A percentile compares a stretch with the other conserved stretches of the same genome.
These are phyloP conservation scores for Teleogryllus occipitalis DNA, from an alignment of 1,140 invertebrate genomes.

Conservation along the genomic window DNA sequence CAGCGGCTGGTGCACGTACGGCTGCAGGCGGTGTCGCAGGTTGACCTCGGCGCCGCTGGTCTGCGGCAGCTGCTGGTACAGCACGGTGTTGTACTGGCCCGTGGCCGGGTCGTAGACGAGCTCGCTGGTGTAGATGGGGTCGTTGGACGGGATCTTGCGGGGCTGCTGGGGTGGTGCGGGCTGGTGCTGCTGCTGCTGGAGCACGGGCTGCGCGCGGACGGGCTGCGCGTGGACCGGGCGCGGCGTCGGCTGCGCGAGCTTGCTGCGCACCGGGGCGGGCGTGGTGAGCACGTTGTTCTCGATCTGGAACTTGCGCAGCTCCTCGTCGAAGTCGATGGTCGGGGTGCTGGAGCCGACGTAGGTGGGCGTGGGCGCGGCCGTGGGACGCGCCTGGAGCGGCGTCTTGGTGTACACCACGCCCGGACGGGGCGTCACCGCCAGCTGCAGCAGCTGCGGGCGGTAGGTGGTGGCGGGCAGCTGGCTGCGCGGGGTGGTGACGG, in stretches of 20 bases:
- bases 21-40: slow-evolving; percentile 54
- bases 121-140: slow-evolving; percentile 65
- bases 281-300: slow-evolving; percentile 54
- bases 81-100: slow-evolving; percentile 69
- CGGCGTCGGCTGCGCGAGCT: not conserved
- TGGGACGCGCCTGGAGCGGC: slow-evolving; percentile 27
- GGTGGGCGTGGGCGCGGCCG: slow-evolving; percentile 37
- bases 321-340: slow-evolving; percentile 58
- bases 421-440: slow-evolving; percentile 34
- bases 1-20: slow-evolving; percentile 56
- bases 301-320: slow-evolving; percentile 67
- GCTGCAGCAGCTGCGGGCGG: slow-evolving; percentile 50
- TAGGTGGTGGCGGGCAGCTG: slow-evolving; percentile 56
- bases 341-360: slow-evolving; percentile 36
- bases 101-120: slow-evolving; percentile 66
- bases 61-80: slow-evolving; percentile 67
- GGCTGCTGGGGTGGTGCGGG: slow-evolving; percentile 26
- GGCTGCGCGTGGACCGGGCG: not conserved
- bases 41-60: slow-evolving; percentile 54
- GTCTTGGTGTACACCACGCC: slow-evolving; percentile 27
- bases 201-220: not conserved
- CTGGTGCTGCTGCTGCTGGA: slow-evolving; percentile 31
- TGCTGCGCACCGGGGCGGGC: slow-evolving; percentile 9
- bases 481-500: slow-evolving; percentile 50
- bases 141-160: slow-evolving; percentile 33